A percentile compares a stretch with the other conserved stretches of the same genome.
These are phyloP conservation scores for Plectus sambesii DNA, from an alignment of 1,140 invertebrate genomes.

Conservation along the genomic window DNA sequence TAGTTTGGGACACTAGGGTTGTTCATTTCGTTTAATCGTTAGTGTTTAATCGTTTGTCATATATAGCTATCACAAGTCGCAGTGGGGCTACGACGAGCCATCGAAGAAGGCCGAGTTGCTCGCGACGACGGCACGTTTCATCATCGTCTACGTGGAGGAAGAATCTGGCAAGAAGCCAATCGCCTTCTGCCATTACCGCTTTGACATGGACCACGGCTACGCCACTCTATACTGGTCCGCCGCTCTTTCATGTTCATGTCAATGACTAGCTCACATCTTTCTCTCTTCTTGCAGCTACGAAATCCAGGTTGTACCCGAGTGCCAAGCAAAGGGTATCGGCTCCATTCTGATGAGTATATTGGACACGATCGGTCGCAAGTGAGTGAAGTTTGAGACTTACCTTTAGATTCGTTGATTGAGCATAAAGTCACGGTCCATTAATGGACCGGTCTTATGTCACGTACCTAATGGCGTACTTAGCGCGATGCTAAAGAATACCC, in stretches of 20 bases:
- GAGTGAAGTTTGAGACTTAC: no score
- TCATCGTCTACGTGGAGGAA: slow-evolving; percentile 25
- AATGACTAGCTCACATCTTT: slow-evolving; percentile 11
- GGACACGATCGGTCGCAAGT: slow-evolving; percentile 29
- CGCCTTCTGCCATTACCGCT: slow-evolving; percentile 27
- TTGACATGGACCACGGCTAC: slow-evolving; percentile 22
- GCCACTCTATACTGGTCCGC: slow-evolving; percentile 24
- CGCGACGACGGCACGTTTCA: slow-evolving; percentile 29
- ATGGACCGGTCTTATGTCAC: no score
- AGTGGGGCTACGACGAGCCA: slow-evolving; percentile 29
- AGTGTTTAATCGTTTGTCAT: no score
- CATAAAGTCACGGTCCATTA: no score
- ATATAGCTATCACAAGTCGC: slow-evolving; percentile 25
- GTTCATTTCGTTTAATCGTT: no score
- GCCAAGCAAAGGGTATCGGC: slow-evolving; percentile 34
- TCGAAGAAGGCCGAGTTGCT: slow-evolving; percentile 25
- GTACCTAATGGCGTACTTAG: no score
- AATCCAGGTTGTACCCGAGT: slow-evolving; percentile 27
- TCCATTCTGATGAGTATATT: slow-evolving; percentile 20
- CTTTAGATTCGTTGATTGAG: no score
- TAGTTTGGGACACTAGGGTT: no score
- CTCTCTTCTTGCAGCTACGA: slow-evolving; percentile 29
- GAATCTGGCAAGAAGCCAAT: slow-evolving; percentile 15
- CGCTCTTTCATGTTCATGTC: no score
- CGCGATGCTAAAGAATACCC: no score